Base-by-base conservation (phyloP, 2,888 invertebrate species). In the Synanthedon formicaeformis region DNA sequence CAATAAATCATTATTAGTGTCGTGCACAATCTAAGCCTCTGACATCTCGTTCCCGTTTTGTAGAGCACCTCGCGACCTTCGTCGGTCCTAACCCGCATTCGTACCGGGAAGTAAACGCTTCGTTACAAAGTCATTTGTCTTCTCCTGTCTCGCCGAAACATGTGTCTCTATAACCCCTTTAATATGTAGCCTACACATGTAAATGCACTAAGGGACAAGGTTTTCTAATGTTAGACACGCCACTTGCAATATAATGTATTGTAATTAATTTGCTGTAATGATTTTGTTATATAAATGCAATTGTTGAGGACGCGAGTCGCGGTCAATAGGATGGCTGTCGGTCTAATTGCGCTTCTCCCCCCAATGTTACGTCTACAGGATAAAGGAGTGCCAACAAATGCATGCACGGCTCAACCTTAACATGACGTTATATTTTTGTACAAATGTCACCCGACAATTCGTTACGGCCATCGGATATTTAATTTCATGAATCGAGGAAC, bases 1-100 rank as follows among this genome's bases (percentile, higher is more conserved):
- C 69, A 65, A 82, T 86, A 82, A 74, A 84, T 86, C 84, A 84
- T 84, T 81, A 81, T 85, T 83, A 85, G 68, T 61, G 71, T 63
- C 63, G 78, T 69, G 81, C 65, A 67, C 73, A 66, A 75, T 77
- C 72, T 71, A 67, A 71, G 75, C 65, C 67, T 68, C 63, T 65
- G 78, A 71, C 76, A 72, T 71, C 64, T 73, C 67, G 78, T 73
- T 81, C 80, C 81, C 75, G 76, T 74, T 77, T 73, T 10, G 34
- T 34, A 75, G 56, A 62, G 62, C 62, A 65, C 64, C 59, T 56
- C 62, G 62, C 69, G 81, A 81, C 84, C 84, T 84, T 82, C 76
- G 70, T 61, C 60, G 64, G 62, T 74, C 75, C 75, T 75, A 34
- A 74, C 72, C 65, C 66, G 62, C 64, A 58, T 59, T 58, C 58